Conservation (phyloP, 2,113 vertebrate species). For the Columba janthina region DNA sequence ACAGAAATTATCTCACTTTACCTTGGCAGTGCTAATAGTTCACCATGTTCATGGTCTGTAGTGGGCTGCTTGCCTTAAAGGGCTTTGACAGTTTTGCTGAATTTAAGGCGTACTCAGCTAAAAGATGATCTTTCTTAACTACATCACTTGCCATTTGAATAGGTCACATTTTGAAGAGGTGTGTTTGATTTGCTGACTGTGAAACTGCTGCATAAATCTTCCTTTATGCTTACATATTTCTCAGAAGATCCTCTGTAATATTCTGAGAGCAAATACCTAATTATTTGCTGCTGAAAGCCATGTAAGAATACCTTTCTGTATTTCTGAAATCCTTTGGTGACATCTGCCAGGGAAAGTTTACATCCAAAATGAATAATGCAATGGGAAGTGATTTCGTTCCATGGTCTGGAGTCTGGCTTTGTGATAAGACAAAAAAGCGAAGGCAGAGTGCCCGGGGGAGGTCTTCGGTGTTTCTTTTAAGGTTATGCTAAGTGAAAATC, state of each 20-base stretch:
- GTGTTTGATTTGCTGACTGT: conserved; percentile 20
- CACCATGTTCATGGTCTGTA: conserved; percentile 14
- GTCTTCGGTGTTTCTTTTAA: background rate
- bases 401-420: background rate
- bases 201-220: background rate
- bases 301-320: background rate
- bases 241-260: background rate
- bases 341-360: background rate
- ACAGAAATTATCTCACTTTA: conserved; percentile 25
- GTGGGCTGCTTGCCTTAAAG: conserved; percentile 40
- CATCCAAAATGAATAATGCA: background rate
- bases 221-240: background rate
- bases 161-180: conserved; percentile 59
- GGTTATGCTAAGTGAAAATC: background rate
- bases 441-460: background rate
- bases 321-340: conserved; percentile 26
- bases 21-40: conserved; percentile 37
- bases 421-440: background rate
- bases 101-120: conserved; percentile 26
- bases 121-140: conserved; percentile 35
- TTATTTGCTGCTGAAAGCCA: conserved; percentile 23
- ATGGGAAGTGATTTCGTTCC: background rate
- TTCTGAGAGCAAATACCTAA: conserved; percentile 42
- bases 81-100: conserved; percentile 43
- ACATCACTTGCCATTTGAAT: conserved; percentile 53